Percentiles rank a stretch among this genome's conserved stretches.
Evolutionary conservation across 1,140 invertebrate species (phyloP).

Genomic region (Cydia pomonella): DNA sequence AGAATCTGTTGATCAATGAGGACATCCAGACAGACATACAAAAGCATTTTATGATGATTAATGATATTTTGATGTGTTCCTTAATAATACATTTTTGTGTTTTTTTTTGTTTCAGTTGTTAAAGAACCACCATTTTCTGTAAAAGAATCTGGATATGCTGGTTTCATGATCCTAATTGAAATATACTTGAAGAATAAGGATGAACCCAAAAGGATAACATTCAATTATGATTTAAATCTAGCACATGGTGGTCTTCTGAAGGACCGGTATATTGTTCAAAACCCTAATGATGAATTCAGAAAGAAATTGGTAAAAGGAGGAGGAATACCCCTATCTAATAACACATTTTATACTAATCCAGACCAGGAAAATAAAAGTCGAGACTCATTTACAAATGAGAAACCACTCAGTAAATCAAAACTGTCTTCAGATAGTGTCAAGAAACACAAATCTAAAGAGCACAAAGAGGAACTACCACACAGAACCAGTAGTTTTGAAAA

Average conservation of each 20-base stretch:
- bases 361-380: slow-evolving; percentile 79
- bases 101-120: slow-evolving; percentile 83
- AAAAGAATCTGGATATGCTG: slow-evolving; percentile 96
- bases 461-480: slow-evolving; percentile 83
- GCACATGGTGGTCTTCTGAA: slow-evolving; percentile 89
- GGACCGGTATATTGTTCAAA: slow-evolving; percentile 87
- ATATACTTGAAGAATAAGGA: slow-evolving; percentile 95
- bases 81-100: not conserved
- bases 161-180: slow-evolving; percentile 94
- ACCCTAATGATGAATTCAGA: slow-evolving; percentile 94
- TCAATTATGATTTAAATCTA: slow-evolving; percentile 93
- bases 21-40: too few relatives aligned
- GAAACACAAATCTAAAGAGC: slow-evolving; percentile 85
- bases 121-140: slow-evolving; percentile 96
- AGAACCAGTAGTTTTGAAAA: slow-evolving; percentile 86
- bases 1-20: too few relatives aligned
- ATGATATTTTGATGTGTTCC: not conserved
- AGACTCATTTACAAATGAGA: slow-evolving; percentile 78
- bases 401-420: slow-evolving; percentile 85
- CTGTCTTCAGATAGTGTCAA: slow-evolving; percentile 82
- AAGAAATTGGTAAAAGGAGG: slow-evolving; percentile 93
- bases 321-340: slow-evolving; percentile 80
- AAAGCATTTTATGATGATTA: not conserved
- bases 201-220: slow-evolving; percentile 93
- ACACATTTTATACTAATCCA: slow-evolving; percentile 71